Base-by-base conservation (phyloP, 2,113 vertebrate genomes). In the Stigmatopora argus region DNA sequence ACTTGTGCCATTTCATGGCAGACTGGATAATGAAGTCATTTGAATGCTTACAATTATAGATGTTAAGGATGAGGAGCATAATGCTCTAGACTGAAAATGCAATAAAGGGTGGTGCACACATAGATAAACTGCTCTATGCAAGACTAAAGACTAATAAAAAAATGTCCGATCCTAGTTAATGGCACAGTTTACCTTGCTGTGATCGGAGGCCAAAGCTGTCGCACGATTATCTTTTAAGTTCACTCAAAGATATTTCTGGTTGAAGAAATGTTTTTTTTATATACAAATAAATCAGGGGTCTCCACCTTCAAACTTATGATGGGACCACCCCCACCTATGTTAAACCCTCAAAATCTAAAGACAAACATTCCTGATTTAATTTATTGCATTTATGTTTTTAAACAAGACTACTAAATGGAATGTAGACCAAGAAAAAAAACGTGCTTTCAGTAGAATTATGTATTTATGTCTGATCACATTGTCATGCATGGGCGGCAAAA, bases 121-220 rank as follows among this genome's bases (percentile, higher is more conserved):
- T 31, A 66, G 34, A 67, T 31, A 55, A 65, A 61, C 17, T 14
- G 58, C 19, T 38, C 21, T 70, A 60, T 83, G 67, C 72, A 74
- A 79, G 68, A 31, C 57, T 77, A 65, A 83, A 85, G 72, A 70
- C 63, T 65, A 63, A 72, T 73, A 76, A 87, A 81, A n/a, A 64
- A 68, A 65, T 83, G 57, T 66, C 60, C 64, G 72, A 65, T 68
- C 66, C 70, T 63, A 85, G 73, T 85, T 83, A 78, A 74, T 76
- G 67, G 73, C 78, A 77, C 61, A 64, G 69, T 86, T 88, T 80
- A 78, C 76, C 85, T 81, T 69, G 47, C 72, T 76, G n/a, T 81
- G 79, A 78, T 84, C 72, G 78, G 64, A 74, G 74, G 75, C 77
- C 80, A 84, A 73, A 56, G 65, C 48, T 66, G 71, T n/a, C 38